Percentiles rank a stretch among this genome's conserved stretches.
Evolutionary conservation across 2,113 vertebrate species (phyloP).

Genomic region (Colius striatus): DNA sequence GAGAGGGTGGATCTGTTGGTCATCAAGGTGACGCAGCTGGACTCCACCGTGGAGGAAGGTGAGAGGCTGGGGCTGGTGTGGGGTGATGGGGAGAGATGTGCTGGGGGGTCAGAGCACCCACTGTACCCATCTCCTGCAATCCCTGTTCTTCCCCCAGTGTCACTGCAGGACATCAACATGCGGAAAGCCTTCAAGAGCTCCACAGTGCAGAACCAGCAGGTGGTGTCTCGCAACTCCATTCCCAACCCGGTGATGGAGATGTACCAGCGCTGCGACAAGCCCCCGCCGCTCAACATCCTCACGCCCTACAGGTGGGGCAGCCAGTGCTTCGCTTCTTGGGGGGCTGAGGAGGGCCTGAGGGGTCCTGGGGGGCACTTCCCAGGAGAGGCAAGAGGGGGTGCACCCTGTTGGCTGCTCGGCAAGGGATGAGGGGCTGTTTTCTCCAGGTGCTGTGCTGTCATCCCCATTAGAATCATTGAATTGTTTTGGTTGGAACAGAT

Average conservation of each 20-base stretch:
- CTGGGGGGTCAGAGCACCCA: fast-evolving
- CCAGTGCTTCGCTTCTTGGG: fast-evolving
- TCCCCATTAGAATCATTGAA: neutral
- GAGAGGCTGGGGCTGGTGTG: neutral
- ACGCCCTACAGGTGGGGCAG: conserved; percentile 84
- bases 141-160: conserved; percentile 76
- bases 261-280: conserved; percentile 91
- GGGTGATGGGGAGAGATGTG: fast-evolving
- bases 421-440: neutral
- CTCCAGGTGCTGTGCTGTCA: neutral
- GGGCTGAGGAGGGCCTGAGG: fast-evolving
- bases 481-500: no score
- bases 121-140: neutral
- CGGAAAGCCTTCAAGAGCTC: conserved; percentile 94
- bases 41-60: conserved; percentile 95
- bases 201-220: conserved; percentile 93
- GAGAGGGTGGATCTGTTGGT: conserved; percentile 92
- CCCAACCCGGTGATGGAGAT: conserved; percentile 93
- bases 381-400: fast-evolving
- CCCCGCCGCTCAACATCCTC: conserved; percentile 91
- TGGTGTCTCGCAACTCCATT: conserved; percentile 90
- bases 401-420: neutral
- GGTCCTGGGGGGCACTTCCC: neutral
- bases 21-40: conserved; percentile 92
- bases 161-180: conserved; percentile 94